phyloP scores from a whole-genome alignment of 2,797 vertebrate species.

The Squalus acanthias region DNA sequence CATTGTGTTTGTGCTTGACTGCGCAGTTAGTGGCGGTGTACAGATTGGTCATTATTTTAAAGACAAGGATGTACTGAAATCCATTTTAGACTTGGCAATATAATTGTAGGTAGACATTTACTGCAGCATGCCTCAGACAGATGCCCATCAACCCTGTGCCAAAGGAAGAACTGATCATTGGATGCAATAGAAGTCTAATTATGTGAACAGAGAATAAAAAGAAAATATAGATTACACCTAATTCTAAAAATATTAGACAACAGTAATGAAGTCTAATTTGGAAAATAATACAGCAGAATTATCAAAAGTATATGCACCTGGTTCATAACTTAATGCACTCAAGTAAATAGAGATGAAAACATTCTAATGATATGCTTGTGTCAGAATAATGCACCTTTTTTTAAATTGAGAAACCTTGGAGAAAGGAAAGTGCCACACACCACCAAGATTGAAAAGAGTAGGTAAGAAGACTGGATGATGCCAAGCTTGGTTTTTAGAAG shows the following conservation, averaged over 20 bases:
- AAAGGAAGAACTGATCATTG: neutral
- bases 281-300: neutral
- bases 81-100: neutral
- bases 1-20: neutral
- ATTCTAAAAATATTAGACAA: neutral
- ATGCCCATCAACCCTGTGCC: neutral
- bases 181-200: neutral
- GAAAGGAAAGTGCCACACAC: neutral
- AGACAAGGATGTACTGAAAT: neutral
- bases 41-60: neutral
- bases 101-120: neutral
- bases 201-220: neutral
- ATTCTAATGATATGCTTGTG: neutral
- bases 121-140: neutral
- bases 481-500: neutral
- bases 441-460: neutral
- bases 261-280: neutral
- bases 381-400: neutral
- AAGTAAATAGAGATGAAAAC: neutral
- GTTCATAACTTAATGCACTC: neutral
- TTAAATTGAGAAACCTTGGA: neutral
- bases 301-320: neutral
- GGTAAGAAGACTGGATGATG: neutral
- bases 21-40: neutral
- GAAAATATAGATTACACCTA: too few species aligned